Evolutionary conservation across 1,140 invertebrate species (phyloP).

Genomic region (Bacillus rossius): DNA sequence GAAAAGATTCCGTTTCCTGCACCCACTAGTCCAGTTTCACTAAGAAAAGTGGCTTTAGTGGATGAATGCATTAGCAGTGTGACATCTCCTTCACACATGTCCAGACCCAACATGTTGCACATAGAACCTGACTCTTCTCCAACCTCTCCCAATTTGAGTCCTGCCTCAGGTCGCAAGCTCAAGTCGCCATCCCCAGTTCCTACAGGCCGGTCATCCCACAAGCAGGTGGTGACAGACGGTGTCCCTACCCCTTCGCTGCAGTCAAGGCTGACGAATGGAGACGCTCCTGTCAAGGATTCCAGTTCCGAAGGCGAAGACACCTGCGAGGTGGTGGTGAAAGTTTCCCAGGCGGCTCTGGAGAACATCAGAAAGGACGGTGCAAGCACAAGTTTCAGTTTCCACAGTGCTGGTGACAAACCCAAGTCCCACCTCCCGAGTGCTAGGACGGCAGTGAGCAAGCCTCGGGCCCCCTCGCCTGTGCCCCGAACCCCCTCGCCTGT

Average conservation of each 20-base stretch:
- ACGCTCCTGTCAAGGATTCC: slow-evolving; percentile 19
- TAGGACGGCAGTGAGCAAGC: slow-evolving; percentile 25
- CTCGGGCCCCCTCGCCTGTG: slow-evolving; percentile 35
- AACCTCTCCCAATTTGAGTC: too few relatives aligned
- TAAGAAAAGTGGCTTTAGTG: too few relatives aligned
- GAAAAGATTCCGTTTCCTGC: too few relatives aligned
- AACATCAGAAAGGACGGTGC: slow-evolving; percentile 61
- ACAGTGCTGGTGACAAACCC: slow-evolving; percentile 24
- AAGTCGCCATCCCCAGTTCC: too few relatives aligned
- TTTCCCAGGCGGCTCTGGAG: slow-evolving; percentile 54
- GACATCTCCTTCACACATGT: too few relatives aligned
- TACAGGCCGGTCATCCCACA: too few relatives aligned
- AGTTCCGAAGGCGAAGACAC: slow-evolving; percentile 28
- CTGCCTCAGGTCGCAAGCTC: too few relatives aligned
- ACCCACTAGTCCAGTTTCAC: too few relatives aligned
- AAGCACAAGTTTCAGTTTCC: slow-evolving; percentile 56
- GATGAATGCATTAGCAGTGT: too few relatives aligned
- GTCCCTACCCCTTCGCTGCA: background rate
- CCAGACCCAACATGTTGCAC: too few relatives aligned
- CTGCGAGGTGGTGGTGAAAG: slow-evolving; percentile 38
- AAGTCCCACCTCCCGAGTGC: slow-evolving; percentile 47
- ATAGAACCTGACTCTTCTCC: too few relatives aligned
- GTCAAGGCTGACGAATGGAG: slow-evolving; percentile 1
- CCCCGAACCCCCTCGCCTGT: slow-evolving; percentile 21
- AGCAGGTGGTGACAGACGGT: too few relatives aligned